Evolutionary conservation across 2,888 invertebrate species (phyloP), one percentile per base, ranked within the genome.

Genomic region (Lagria hirta): DNA sequence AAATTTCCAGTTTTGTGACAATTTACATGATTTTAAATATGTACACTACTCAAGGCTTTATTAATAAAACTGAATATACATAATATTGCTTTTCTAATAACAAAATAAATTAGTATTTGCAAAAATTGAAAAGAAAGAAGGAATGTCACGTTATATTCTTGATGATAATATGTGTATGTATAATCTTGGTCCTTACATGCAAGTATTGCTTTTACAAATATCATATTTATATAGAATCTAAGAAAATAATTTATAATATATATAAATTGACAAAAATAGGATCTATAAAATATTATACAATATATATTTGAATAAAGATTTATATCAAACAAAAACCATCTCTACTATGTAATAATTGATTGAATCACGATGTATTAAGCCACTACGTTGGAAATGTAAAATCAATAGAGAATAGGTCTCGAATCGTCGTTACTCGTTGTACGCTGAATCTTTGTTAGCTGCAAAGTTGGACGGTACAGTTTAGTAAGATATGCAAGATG

Each of bases 261-360:
- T 59, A 58, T 55, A 58, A 57, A 61, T 57, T 51, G 61, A 62
- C 59, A 58, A 62, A 64, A 64, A 64, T 59, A 62, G 60, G 60
- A 47, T 56, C 55, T 58, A 53, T 52, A 52, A 47, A 55, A 53
- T 51, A 55, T 47, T 32, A 45, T 57, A 57, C 52, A 56, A 55
- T 60, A 58, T 59, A 57, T 60, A 58, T 54, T 53, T 58, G 41
- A 49, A 57, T 53, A 48, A 48, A 56, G 50, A 51, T 48, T 44
- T 55, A 38, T 55, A 47, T 52, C 42, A 38, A 48, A 49, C 41
- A 54, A 54, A 52, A 52, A 53, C 48, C 43, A 54, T 51, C 51
- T 35, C 15, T 38, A 21, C 14, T 34, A 8, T 35, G 18, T 24
- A 32, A 32, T 49, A 57, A 44, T 40, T 50, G n/a, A n/a, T n/a